phyloP scores from a whole-genome alignment of 2,888 invertebrate species.

The Thera britannica region DNA sequence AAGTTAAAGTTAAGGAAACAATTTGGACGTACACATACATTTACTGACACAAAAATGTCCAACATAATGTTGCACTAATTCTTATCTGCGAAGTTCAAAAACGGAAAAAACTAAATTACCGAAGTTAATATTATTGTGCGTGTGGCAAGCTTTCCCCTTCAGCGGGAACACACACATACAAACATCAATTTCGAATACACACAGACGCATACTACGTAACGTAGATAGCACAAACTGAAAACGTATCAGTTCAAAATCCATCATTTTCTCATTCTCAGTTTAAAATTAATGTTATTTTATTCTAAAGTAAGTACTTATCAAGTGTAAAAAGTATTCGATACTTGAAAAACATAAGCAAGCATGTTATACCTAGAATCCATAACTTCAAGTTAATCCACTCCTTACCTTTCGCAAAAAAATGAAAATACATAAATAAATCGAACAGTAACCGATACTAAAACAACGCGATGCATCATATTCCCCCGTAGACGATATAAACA shows the following conservation, averaged over 20 bases:
- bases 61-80: too few relatives aligned
- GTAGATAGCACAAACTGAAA: slow-evolving; percentile 6
- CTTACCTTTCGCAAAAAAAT: slow-evolving; percentile 66
- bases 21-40: too few relatives aligned
- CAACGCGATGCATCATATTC: slow-evolving; percentile 83
- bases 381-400: slow-evolving; percentile 59
- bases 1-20: too few relatives aligned
- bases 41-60: too few relatives aligned
- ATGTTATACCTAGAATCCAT: slow-evolving; percentile 38
- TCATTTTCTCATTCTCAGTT: not conserved
- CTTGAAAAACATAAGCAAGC: slow-evolving; percentile 14
- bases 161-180: slow-evolving; percentile 64
- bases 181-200: slow-evolving; percentile 39
- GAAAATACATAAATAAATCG: slow-evolving; percentile 75
- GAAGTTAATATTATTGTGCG: slow-evolving; percentile 4
- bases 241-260: slow-evolving; percentile 3
- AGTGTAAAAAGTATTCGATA: not conserved
- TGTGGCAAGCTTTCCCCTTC: slow-evolving; percentile 65
- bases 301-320: not conserved
- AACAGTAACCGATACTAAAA: slow-evolving; percentile 80
- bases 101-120: too few relatives aligned
- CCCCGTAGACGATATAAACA: slow-evolving; percentile 67
- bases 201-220: slow-evolving; percentile 25
- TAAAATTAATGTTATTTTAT: not conserved
- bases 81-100: too few relatives aligned